Evolutionary conservation across 2,797 vertebrate genomes (phyloP), one percentile per base, ranked within the genome.

Genomic region (Molossus alvarezi): DNA sequence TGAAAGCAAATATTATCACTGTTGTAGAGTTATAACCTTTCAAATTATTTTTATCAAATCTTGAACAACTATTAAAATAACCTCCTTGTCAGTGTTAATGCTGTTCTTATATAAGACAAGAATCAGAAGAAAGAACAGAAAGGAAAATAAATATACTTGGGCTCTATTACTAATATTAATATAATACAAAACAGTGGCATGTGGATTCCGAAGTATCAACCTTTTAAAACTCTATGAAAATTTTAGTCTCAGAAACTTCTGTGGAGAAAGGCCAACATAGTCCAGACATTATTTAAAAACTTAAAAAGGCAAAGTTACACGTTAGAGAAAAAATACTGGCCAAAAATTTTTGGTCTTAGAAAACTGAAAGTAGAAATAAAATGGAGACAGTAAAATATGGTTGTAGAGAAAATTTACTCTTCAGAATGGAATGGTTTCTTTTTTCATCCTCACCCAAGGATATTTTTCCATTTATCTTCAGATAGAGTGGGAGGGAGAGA

Each of bases 21-120:
- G 20, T 25, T 15, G 27, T 58, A 95, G 4, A 64, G 14, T 14
- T 29, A 69, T 37, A 77, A 71, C 3, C 2, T 88, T 88, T 85
- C n/a, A 92, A 89, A 88, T 17, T 55, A 85, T 80, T 91, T 95
- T 91, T 53, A 90, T 14, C 20, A 53, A 88, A 86, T 76, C 21
- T 87, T 55, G 41, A 87, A 72, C 23, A 69, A 45, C 51, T 77
- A 67, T 45, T 92, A 87, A 92, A 84, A 84, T 27, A 92, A 58
- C 1, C 11, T 73, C 15, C 88, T 33, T 2, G 75, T 84, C 21
- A 88, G 17, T 79, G 23, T 37, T 92, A 65, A 55, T 15, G 33
- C 45, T 89, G 27, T 90, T 76, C 45, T 33, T 33, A 79, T 15
- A 9, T n/a, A 69, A 83, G 21, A 87, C 27, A 82, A 72, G 29